These are phyloP conservation scores for Melanostoma mellinum DNA, from an alignment of 2,888 invertebrate genomes.

Conservation along the genomic window DNA sequence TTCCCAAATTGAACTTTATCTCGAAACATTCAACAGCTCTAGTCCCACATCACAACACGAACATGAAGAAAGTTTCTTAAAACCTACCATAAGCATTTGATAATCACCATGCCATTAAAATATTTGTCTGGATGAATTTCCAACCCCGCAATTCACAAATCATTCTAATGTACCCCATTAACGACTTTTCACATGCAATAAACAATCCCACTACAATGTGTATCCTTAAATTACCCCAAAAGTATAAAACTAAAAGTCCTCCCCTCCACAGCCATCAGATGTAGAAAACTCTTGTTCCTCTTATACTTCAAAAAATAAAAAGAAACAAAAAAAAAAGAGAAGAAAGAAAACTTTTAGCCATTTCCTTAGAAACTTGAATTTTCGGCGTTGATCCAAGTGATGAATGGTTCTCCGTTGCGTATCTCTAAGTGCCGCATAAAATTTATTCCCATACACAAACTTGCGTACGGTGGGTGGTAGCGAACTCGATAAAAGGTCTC, in stretches of 20 bases:
- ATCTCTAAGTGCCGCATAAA: conserved; percentile 8
- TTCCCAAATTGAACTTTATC: conserved; percentile 36
- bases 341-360: conserved; percentile 42
- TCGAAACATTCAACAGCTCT: conserved; percentile 32
- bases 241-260: conserved; percentile 19
- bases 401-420: conserved; percentile 24
- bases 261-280: background rate
- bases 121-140: conserved; percentile 68
- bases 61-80: conserved; percentile 1
- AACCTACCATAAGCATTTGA: conserved; percentile 60
- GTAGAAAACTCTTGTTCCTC: background rate
- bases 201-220: conserved; percentile 68
- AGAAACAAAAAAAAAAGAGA: conserved; percentile 18
- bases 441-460: conserved; percentile 14
- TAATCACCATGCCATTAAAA: conserved; percentile 68
- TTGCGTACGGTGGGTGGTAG: conserved; percentile 38
- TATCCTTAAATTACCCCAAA: conserved; percentile 62
- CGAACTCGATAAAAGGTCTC: conserved; percentile 1
- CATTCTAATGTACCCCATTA: conserved; percentile 70
- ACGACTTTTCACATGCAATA: conserved; percentile 71
- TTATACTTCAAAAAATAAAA: background rate
- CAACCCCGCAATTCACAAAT: conserved; percentile 66
- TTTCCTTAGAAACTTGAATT: conserved; percentile 32
- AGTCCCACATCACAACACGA: conserved; percentile 14
- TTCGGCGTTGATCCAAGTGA: conserved; percentile 20